Percentiles rank a stretch among this genome's conserved stretches.
Conservation (phyloP, 2,797 vertebrate genomes). For the Microchirus variegatus region DNA sequence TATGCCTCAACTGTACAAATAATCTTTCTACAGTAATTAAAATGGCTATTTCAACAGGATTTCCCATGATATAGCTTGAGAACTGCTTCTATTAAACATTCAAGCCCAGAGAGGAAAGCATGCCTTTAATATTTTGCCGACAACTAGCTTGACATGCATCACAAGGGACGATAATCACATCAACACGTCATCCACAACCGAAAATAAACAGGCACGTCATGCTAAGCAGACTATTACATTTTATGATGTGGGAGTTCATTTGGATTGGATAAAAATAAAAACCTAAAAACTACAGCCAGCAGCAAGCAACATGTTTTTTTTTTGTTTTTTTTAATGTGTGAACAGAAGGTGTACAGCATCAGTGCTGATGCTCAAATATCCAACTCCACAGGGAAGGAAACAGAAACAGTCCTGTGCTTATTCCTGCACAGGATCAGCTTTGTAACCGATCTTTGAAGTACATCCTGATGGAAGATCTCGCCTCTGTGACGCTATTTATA, state of each 20-base stretch:
- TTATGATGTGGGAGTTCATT: slow-evolving; percentile 6
- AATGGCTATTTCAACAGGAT: slow-evolving; percentile 26
- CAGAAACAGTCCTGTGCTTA: slow-evolving; percentile 39
- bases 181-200: slow-evolving; percentile 22
- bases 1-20: no score
- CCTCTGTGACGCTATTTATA: slow-evolving; percentile 77
- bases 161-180: slow-evolving; percentile 51
- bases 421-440: slow-evolving; percentile 59
- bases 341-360: slow-evolving; percentile 10
- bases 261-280: slow-evolving; percentile 22
- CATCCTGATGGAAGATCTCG: slow-evolving; percentile 74
- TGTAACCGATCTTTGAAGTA: slow-evolving; percentile 73
- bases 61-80: slow-evolving; percentile 39
- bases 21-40: slow-evolving; percentile 18
- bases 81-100: slow-evolving; percentile 33
- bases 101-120: slow-evolving; percentile 32
- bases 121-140: slow-evolving; percentile 33
- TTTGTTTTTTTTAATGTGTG: slow-evolving; percentile 24
- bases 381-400: slow-evolving; percentile 39
- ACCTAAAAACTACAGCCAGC: background rate
- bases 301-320: slow-evolving; percentile 14
- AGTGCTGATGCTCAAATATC: slow-evolving; percentile 31
- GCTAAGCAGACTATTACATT: background rate
- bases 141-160: slow-evolving; percentile 48
- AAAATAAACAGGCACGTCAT: slow-evolving; percentile 34